Percentiles rank a stretch among this genome's conserved stretches.
Conservation (phyloP, 2,113 vertebrate species). For the Hucho hucho region DNA sequence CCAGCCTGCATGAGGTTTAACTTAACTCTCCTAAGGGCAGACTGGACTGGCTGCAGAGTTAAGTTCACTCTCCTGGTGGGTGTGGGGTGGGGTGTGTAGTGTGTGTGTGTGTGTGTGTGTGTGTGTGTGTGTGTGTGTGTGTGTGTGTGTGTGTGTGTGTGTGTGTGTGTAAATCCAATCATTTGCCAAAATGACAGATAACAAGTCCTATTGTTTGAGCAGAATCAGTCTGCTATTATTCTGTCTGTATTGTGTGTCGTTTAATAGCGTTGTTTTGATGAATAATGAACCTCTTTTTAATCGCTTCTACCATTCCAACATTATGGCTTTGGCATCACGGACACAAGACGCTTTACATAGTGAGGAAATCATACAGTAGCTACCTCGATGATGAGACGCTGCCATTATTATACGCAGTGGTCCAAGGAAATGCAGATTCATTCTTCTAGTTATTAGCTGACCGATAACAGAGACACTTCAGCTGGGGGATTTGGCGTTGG, state of each 20-base stretch:
- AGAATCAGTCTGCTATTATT: background rate
- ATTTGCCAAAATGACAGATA: background rate
- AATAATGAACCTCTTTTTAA: background rate
- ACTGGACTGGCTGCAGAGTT: background rate
- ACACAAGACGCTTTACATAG: background rate
- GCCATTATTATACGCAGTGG: background rate
- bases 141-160: too few species aligned
- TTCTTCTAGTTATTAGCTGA: background rate
- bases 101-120: background rate
- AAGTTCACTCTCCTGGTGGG: background rate
- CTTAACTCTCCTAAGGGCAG: background rate
- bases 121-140: too few species aligned
- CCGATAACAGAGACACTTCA: too few species aligned
- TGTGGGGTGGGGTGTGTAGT: background rate
- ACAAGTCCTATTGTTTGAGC: background rate
- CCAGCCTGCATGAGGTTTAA: background rate
- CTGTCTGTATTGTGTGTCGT: background rate
- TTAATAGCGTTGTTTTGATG: background rate
- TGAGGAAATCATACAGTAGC: too few species aligned
- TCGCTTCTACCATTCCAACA: background rate
- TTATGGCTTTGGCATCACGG: too few species aligned
- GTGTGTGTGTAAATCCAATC: background rate
- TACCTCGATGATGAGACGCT: too few species aligned
- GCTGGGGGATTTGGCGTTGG: too few species aligned
- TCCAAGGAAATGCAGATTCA: background rate